Conservation (phyloP, 2,113 vertebrate genomes). For the Tonatia bakeri region DNA sequence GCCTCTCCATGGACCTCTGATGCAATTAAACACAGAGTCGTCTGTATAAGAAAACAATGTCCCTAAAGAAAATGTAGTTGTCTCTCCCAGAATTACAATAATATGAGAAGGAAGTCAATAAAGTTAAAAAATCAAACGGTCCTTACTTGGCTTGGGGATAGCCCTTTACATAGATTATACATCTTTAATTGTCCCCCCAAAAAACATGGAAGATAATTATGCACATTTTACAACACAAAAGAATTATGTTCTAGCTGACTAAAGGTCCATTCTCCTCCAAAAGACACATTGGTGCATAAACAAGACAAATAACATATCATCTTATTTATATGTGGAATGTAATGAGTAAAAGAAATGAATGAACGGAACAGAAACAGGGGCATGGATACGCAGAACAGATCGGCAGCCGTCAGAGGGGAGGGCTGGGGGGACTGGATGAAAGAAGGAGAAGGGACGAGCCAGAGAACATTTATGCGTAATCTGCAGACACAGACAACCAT, state of each 20-base stretch:
- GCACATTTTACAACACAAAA: background rate
- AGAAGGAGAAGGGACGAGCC: too few species aligned
- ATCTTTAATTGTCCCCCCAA: background rate
- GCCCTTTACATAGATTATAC: background rate
- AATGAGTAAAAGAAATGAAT: too few species aligned
- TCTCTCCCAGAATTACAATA: background rate
- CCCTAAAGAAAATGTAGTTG: background rate
- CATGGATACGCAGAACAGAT: too few species aligned
- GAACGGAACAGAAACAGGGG: too few species aligned
- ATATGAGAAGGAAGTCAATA: background rate
- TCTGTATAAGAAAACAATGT: background rate
- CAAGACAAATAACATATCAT: background rate
- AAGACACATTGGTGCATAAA: background rate
- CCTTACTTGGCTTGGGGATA: background rate
- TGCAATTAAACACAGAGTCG: background rate
- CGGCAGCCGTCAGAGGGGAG: too few species aligned
- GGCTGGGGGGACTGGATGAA: too few species aligned
- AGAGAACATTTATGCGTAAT: too few species aligned
- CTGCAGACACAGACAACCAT: too few species aligned
- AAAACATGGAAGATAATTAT: background rate
- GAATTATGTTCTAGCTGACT: background rate
- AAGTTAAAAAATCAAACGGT: background rate
- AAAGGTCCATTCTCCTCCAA: background rate
- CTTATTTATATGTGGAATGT: too few species aligned
- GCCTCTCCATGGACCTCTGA: background rate